Evolutionary conservation across 2,888 invertebrate species (phyloP).

Genomic region (Polymixis flavicincta): DNA sequence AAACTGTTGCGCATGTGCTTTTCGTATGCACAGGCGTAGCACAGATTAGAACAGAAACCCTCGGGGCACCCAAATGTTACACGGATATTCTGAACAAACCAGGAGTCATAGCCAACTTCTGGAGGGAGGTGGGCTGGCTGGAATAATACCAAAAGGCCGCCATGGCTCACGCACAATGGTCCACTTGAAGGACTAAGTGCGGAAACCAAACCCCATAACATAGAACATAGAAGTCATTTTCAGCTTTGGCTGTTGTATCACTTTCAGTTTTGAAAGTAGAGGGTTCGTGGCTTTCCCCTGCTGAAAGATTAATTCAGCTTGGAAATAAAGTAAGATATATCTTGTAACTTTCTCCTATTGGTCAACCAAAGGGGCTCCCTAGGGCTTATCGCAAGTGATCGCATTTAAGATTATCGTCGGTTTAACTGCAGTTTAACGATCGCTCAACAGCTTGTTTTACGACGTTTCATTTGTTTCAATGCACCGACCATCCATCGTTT

Average conservation of each 20-base stretch:
- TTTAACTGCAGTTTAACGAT: conserved; percentile 79
- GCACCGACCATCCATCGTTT: conserved; percentile 76
- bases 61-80: too few species aligned
- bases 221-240: too few species aligned
- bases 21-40: too few species aligned
- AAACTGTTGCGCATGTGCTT: too few species aligned
- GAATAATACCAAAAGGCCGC: too few species aligned
- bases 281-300: not conserved
- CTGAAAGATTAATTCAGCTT: not conserved
- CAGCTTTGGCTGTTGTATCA: not conserved
- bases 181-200: too few species aligned
- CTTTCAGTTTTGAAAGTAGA: not conserved
- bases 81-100: too few species aligned
- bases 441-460: conserved; percentile 84
- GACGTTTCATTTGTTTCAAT: conserved; percentile 89
- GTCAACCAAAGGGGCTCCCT: conserved; percentile 10
- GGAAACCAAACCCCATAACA: too few species aligned
- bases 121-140: too few species aligned
- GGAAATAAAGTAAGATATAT: not conserved
- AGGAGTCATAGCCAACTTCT: too few species aligned
- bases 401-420: conserved; percentile 71
- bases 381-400: conserved; percentile 42
- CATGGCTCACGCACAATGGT: too few species aligned
- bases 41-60: too few species aligned
- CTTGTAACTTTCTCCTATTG: not conserved